Evolutionary conservation across 2,888 invertebrate species (phyloP).

Genomic region (Microctonus aethiopoides): DNA sequence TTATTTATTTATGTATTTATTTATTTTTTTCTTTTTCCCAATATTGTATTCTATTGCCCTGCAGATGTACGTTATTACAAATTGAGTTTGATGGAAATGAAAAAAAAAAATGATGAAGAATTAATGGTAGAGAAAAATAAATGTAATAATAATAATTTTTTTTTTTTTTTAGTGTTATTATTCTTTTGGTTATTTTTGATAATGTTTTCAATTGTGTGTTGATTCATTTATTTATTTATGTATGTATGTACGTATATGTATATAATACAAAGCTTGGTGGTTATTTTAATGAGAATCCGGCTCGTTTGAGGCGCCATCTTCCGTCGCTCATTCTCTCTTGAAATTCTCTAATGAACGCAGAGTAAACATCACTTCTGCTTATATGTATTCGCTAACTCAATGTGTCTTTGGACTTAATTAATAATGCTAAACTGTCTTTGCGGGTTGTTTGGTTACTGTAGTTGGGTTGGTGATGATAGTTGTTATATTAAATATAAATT

Average conservation of each 20-base stretch:
- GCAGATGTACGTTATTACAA: background rate
- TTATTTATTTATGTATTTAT: conserved; percentile 4
- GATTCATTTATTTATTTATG: background rate
- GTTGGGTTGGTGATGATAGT: background rate
- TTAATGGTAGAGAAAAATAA: background rate
- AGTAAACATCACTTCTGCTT: conserved; percentile 67
- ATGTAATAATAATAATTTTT: background rate
- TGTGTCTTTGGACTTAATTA: conserved; percentile 65
- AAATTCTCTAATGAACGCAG: conserved; percentile 65
- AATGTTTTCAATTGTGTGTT: background rate
- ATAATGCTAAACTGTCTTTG: conserved; percentile 62
- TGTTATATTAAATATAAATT: background rate
- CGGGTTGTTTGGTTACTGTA: conserved; percentile 23
- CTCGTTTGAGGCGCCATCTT: conserved; percentile 59
- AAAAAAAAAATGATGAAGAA: background rate
- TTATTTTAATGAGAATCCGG: conserved; percentile 66
- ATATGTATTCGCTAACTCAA: conserved; percentile 64
- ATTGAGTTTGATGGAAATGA: background rate
- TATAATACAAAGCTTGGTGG: conserved; percentile 39
- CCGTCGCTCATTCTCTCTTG: conserved; percentile 46
- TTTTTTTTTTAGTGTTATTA: background rate
- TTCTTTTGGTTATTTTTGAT: background rate
- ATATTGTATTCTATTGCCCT: background rate
- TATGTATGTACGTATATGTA: background rate
- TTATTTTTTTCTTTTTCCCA: background rate